phyloP scores from a whole-genome alignment of 2,888 invertebrate species.

The Torymus aiolomorphi region DNA sequence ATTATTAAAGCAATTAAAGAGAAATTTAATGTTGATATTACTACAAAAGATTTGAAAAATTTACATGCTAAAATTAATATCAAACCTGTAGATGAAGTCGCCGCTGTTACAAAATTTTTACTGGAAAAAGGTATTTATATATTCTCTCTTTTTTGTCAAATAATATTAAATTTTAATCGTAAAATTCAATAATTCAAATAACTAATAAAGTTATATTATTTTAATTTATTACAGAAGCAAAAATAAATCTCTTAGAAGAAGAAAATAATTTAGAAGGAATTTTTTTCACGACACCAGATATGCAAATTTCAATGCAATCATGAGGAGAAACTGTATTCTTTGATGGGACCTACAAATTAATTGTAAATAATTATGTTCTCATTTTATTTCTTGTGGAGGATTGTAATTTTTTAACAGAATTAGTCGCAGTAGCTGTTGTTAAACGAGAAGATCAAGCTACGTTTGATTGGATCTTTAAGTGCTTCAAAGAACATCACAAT shows the following conservation, averaged over 20 bases:
- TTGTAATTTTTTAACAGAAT: background rate
- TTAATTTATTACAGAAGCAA: slow-evolving; percentile 3
- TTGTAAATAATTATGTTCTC: background rate
- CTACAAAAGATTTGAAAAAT: too few relatives aligned
- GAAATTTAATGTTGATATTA: too few relatives aligned
- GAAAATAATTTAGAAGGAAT: background rate
- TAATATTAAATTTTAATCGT: too few relatives aligned
- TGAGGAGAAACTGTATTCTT: slow-evolving; percentile 6
- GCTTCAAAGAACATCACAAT: slow-evolving; percentile 35
- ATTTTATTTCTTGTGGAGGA: slow-evolving; percentile 1
- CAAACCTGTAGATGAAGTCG: too few relatives aligned
- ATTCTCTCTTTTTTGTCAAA: too few relatives aligned
- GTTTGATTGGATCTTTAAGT: slow-evolving; percentile 37
- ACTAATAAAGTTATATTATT: too few relatives aligned
- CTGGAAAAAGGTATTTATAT: too few relatives aligned
- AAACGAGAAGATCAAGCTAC: slow-evolving; percentile 36
- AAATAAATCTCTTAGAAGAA: background rate
- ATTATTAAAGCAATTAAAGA: too few relatives aligned
- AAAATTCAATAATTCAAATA: too few relatives aligned
- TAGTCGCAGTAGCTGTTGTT: background rate
- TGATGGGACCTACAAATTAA: slow-evolving; percentile 18
- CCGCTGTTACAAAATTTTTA: too few relatives aligned
- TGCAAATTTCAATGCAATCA: background rate
- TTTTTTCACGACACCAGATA: slow-evolving; percentile 1
- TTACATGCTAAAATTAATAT: too few relatives aligned